Percentiles rank a stretch among this genome's conserved stretches.
Conservation (phyloP, 1,140 invertebrate genomes). For the Hycleus cichorii region DNA sequence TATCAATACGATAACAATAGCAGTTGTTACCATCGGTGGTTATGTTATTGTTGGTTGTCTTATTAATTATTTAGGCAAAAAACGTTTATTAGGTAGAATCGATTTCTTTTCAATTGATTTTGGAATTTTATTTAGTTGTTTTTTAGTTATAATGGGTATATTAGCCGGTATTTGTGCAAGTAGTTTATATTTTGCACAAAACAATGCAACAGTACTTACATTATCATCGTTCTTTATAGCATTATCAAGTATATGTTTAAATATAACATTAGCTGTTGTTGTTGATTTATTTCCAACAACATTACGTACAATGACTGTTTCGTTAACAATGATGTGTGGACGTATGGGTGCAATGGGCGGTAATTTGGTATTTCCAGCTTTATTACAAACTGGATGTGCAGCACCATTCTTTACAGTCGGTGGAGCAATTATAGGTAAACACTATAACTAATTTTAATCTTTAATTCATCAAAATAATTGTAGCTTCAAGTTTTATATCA, state of each 20-base stretch:
- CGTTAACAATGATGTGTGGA: slow-evolving; percentile 29
- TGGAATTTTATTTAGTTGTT: too few relatives aligned
- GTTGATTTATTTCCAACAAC: slow-evolving; percentile 37
- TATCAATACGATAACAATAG: slow-evolving; percentile 40
- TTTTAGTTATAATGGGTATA: too few relatives aligned
- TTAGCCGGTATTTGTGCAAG: slow-evolving; percentile 11
- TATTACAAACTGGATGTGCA: slow-evolving; percentile 30
- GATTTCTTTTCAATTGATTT: slow-evolving; percentile 1
- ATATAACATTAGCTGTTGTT: slow-evolving; percentile 27
- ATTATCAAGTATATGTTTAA: slow-evolving; percentile 24
- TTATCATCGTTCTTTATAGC: slow-evolving; percentile 23
- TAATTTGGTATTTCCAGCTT: slow-evolving; percentile 32
- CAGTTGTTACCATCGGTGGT: slow-evolving; percentile 38
- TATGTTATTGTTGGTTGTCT: slow-evolving; percentile 40
- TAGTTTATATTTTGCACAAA: slow-evolving; percentile 27
- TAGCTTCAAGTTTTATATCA: slow-evolving; percentile 8
- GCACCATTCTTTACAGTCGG: slow-evolving; percentile 32
- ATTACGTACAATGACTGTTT: slow-evolving; percentile 31
- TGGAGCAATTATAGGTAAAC: slow-evolving; percentile 4
- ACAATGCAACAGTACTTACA: slow-evolving; percentile 13
- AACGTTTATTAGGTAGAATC: slow-evolving; percentile 21
- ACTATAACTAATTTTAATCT: not conserved
- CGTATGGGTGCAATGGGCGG: slow-evolving; percentile 29
- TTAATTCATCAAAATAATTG: slow-evolving; percentile 2
- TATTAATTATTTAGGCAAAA: slow-evolving; percentile 40